Evolutionary conservation across 2,797 vertebrate genomes (phyloP).

Genomic region (Crenichthys baileyi): DNA sequence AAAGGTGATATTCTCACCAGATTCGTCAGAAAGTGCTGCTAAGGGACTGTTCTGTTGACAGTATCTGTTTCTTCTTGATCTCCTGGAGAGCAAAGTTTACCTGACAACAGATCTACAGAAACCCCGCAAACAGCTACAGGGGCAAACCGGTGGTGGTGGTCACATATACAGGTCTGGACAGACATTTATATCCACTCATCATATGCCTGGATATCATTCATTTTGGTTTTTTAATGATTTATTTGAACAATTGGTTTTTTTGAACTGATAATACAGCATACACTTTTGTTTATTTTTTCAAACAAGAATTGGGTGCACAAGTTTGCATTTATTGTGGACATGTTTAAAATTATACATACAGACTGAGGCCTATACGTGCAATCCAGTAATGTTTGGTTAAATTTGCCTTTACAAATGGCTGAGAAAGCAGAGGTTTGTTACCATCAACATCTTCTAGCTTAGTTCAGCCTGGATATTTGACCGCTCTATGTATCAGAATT

Average conservation of each 20-base stretch:
- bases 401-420: no score
- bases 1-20: conserved; percentile 15
- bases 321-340: no score
- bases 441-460: no score
- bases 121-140: conserved; percentile 17
- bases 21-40: conserved; percentile 21
- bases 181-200: neutral
- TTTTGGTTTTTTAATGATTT: neutral
- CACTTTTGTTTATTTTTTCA: neutral
- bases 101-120: conserved; percentile 25
- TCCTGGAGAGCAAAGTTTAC: conserved; percentile 34
- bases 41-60: conserved; percentile 15
- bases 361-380: no score
- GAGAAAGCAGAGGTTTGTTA: no score
- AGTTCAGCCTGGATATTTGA: no score
- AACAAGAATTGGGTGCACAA: neutral
- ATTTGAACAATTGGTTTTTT: no score
- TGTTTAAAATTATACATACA: no score
- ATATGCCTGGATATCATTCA: neutral
- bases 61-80: conserved; percentile 20
- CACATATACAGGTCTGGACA: neutral
- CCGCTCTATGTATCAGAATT: no score
- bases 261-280: neutral
- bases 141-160: conserved; percentile 25
- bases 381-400: no score